Conservation (phyloP, 2,888 invertebrate genomes). For the Reticulitermes lucifugus region DNA sequence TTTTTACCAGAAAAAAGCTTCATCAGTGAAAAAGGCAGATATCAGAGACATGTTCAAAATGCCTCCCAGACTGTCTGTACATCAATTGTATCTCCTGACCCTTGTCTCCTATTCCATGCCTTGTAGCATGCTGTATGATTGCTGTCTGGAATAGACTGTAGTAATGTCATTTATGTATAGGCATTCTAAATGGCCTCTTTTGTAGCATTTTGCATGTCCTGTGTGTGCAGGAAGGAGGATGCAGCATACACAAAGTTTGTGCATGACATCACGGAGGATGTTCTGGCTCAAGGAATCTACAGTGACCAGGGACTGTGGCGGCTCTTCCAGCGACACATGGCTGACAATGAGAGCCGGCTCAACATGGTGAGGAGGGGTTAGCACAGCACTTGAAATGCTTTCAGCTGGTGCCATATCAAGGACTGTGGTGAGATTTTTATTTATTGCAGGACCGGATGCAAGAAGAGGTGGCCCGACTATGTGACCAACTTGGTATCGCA, state of each 20-base stretch:
- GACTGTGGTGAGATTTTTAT: background rate
- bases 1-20: too few species aligned
- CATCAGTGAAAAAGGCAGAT: too few species aligned
- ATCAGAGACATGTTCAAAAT: too few species aligned
- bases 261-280: slow-evolving; percentile 69
- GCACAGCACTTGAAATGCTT: background rate
- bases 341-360: slow-evolving; percentile 64
- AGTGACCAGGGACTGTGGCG: slow-evolving; percentile 66
- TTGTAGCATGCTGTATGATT: too few species aligned
- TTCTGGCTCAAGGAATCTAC: slow-evolving; percentile 67
- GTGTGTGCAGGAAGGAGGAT: slow-evolving; percentile 56
- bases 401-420: background rate
- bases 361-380: slow-evolving; percentile 61
- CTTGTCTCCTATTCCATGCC: too few species aligned
- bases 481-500: slow-evolving; percentile 18
- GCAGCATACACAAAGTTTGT: slow-evolving; percentile 63
- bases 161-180: too few species aligned
- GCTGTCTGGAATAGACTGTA: too few species aligned
- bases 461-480: background rate
- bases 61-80: too few species aligned
- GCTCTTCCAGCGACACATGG: slow-evolving; percentile 67
- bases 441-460: slow-evolving; percentile 12
- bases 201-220: too few species aligned
- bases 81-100: too few species aligned
- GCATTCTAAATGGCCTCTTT: too few species aligned